phyloP scores from a whole-genome alignment of 2,797 vertebrate species.

The Centropyge bicolor region DNA sequence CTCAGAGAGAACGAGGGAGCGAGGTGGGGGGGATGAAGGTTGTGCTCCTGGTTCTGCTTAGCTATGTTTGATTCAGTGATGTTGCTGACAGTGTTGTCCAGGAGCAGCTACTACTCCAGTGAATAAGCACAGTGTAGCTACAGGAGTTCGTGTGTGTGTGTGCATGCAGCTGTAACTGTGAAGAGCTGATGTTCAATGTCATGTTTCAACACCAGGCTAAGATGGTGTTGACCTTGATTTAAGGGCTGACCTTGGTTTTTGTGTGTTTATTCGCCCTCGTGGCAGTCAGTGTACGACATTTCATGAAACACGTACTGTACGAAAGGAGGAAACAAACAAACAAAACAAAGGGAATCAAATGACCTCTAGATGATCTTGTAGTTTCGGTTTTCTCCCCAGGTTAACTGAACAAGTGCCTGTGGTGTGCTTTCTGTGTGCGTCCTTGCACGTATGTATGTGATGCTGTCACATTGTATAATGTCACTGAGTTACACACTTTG shows the following conservation, averaged over 20 bases:
- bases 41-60: conserved; percentile 51
- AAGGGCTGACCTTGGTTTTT: conserved; percentile 4
- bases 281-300: too few relatives aligned
- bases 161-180: neutral
- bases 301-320: too few relatives aligned
- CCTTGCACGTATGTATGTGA: conserved; percentile 50
- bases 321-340: neutral
- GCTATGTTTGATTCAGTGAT: conserved; percentile 56
- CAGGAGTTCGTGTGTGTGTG: neutral
- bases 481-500: conserved; percentile 60
- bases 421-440: conserved; percentile 44
- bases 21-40: conserved; percentile 42
- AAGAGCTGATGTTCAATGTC: conserved; percentile 8
- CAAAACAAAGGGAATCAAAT: conserved; percentile 20
- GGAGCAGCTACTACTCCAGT: conserved; percentile 42
- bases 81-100: conserved; percentile 50
- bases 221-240: conserved; percentile 11
- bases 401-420: conserved; percentile 39
- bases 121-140: conserved; percentile 15
- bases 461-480: conserved; percentile 71
- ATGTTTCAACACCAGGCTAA: conserved; percentile 6
- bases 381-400: conserved; percentile 22
- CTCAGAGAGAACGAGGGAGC: conserved; percentile 18
- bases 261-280: neutral
- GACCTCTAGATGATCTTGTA: conserved; percentile 50